Conservation (phyloP, 37 sponge, comb jelly and placozoan genomes). For the Corticium candelabrum region DNA sequence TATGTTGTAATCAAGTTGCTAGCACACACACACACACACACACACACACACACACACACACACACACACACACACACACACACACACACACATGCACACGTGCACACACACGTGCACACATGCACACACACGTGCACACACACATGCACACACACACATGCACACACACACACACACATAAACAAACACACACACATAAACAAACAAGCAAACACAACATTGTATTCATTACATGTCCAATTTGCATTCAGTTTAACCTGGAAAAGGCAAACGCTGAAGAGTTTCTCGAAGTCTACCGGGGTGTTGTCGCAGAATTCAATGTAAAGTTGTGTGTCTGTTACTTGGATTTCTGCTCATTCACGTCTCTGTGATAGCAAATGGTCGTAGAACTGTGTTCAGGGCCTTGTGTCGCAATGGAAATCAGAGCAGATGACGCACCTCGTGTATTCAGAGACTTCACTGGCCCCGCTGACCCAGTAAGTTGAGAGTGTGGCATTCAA, state of each 20-base stretch:
- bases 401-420: slow-evolving; percentile 94
- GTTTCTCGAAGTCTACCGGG: slow-evolving; percentile 90
- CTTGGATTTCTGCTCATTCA: too few relatives aligned
- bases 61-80: too few relatives aligned
- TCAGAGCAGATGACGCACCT: slow-evolving; percentile 50
- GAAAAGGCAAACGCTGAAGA: slow-evolving; percentile 86
- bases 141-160: too few relatives aligned
- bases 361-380: slow-evolving; percentile 38
- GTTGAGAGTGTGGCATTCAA: neutral
- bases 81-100: too few relatives aligned
- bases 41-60: too few relatives aligned
- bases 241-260: slow-evolving; percentile 56
- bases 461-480: slow-evolving; percentile 78
- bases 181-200: too few relatives aligned
- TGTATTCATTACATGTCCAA: slow-evolving; percentile 28
- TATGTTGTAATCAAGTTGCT: neutral
- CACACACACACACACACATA: too few relatives aligned
- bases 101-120: too few relatives aligned
- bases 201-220: neutral
- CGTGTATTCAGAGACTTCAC: slow-evolving; percentile 52
- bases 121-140: too few relatives aligned
- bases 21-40: too few relatives aligned
- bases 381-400: slow-evolving; percentile 83
- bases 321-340: too few relatives aligned
- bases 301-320: slow-evolving; percentile 87